Conservation (phyloP, 2,888 invertebrate species). For the Stramonita haemastoma region DNA sequence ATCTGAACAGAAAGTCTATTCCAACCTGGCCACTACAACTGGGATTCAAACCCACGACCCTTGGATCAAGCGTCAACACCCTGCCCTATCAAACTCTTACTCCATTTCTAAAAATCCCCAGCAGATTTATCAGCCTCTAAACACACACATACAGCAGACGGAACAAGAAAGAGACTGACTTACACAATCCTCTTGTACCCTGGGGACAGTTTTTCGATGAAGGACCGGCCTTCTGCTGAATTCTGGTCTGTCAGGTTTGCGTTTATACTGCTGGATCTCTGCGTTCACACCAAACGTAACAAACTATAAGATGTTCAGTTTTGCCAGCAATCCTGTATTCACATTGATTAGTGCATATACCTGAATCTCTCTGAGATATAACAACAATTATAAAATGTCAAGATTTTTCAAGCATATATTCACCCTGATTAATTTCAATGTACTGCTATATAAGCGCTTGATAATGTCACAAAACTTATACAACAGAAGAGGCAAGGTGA, state of each 20-base stretch:
- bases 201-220: slow-evolving; percentile 65
- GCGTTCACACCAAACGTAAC: neutral
- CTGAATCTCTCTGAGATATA: no score
- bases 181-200: slow-evolving; percentile 62
- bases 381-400: no score
- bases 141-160: neutral
- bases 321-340: no score
- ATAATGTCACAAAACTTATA: no score
- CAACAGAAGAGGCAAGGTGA: no score
- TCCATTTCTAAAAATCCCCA: neutral
- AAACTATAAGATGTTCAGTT: no score
- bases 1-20: no score
- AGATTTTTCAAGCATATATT: no score
- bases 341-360: no score
- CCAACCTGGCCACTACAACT: neutral
- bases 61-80: neutral
- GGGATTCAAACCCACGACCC: neutral
- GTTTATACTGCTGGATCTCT: slow-evolving; percentile 30
- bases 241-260: neutral
- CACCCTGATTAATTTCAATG: no score
- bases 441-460: no score
- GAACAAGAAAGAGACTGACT: slow-evolving; percentile 41
- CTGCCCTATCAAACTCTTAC: neutral
- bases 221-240: slow-evolving; percentile 50
- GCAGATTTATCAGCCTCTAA: neutral